Evolutionary conservation across 2,113 vertebrate genomes (phyloP).

Genomic region (Oryzias celebensis): DNA sequence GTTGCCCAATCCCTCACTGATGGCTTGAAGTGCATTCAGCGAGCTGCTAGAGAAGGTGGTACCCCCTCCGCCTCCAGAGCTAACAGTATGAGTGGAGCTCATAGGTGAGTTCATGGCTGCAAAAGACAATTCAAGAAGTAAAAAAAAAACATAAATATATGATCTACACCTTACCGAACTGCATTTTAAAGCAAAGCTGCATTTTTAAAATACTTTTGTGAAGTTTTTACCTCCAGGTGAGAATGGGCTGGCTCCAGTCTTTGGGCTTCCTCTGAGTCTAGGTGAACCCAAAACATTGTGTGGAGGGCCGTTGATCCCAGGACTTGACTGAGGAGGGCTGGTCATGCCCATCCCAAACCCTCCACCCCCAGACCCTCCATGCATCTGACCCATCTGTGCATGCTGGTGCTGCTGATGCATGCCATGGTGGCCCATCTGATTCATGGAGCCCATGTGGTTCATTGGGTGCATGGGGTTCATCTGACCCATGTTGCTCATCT

Average conservation of each 20-base stretch:
- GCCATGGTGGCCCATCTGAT: constrained; percentile 71
- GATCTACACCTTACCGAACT: not conserved
- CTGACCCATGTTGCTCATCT: constrained; percentile 55
- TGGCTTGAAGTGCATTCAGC: constrained; percentile 95
- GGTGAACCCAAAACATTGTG: constrained; percentile 92
- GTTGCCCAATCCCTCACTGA: constrained; percentile 95
- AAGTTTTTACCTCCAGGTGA: constrained; percentile 88
- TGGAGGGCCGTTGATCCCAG: constrained; percentile 82
- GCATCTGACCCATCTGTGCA: constrained; percentile 82
- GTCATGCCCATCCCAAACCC: constrained; percentile 86
- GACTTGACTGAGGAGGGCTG: constrained; percentile 88
- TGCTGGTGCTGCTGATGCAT: constrained; percentile 70
- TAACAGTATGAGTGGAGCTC: constrained; percentile 81
- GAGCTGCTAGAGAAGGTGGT: constrained; percentile 94
- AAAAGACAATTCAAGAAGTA: constrained; percentile 18
- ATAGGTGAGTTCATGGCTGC: constrained; percentile 92
- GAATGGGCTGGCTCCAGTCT: constrained; percentile 90
- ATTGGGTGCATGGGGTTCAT: constrained; percentile 56
- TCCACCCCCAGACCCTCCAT: constrained; percentile 68
- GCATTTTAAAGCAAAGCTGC: not conserved
- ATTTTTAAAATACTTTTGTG: too few species aligned
- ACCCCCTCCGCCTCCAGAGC: constrained; percentile 71
- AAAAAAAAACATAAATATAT: not conserved
- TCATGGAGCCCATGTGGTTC: constrained; percentile 52
- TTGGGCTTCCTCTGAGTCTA: constrained; percentile 90